Base-by-base conservation (phyloP, 2,888 invertebrate species). In the Lypha dubia region DNA sequence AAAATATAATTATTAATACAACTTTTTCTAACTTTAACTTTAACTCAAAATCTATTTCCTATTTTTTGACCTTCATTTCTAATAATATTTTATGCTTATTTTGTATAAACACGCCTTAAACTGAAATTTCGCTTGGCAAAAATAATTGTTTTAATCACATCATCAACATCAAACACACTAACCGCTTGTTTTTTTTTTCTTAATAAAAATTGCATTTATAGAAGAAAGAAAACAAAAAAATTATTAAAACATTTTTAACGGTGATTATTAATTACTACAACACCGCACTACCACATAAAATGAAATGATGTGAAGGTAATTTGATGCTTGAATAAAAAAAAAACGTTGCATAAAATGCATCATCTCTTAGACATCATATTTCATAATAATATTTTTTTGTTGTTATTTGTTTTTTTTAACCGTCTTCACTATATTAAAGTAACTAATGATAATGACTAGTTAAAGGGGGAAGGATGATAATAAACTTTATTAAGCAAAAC, bases 221-320 rank as follows among this genome's bases (percentile, higher is more conserved):
- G 8, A 62, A 38, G 51, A 41, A 62, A 22, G 44, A 63, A 44
- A 62, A 38, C 41, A 41, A 62, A 22, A 63, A 63, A 44, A 24
- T 46, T 70, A 75, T 65, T 76, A 68, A 84, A 51, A 79, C 65
- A 70, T 84, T 70, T 67, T 77, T 76, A 84, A 79, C 84, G 79
- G 75, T 67, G 65, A n/a, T 73, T 67, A 84, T 73, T 80, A 76
- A 84, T 76, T 73, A 73, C 84, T 71, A 46, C 79, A 60, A 74
- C 75, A 53, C 4, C 56, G 67, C 20, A 53, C 8, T 46, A 76
- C 20, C 44, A 53, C 46, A 58, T 70, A 70, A 70, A 67, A 71
- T 73, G 46, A 53, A 76, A 79, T 79, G 79, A 80, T 84, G 84
- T 84, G 79, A 84, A 84, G 84, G 79, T 79, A 84, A 84, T 84